Base-by-base conservation (phyloP, 1,140 invertebrate species). In the Idris sp. region DNA sequence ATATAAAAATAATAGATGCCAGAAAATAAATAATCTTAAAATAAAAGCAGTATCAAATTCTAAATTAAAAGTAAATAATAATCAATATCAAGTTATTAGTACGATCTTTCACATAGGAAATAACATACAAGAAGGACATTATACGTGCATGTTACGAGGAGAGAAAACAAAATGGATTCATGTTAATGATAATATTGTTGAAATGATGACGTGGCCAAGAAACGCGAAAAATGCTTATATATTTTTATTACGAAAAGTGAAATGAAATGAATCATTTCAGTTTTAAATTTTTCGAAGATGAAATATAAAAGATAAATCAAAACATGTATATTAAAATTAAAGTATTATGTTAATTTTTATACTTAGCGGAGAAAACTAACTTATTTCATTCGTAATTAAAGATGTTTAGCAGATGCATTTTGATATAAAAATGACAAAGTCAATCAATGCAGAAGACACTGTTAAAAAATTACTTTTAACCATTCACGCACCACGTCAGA, bases 161-260 rank as follows among this genome's bases (percentile, higher is more conserved):
- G 26, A 9, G 0, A 46, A 28, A 30, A 10, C 43, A 10, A 11
- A 13, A 22, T 46, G 43, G 43, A 30, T 16, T 15, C 14, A 8
- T 15, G 26, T 46, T 8, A n/a, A 46, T 15, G 43, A 46, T 15
- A 14, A n/a, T 13, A 18, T 2, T 9, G 26, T 46, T 15, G 2
- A 46, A 16, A 16, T 3, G n/a, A 9, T 8, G n/a, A 46, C 1
- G 3, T 30, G 26, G 43, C 43, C 43, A 9, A 28, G 43, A 46
- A 46, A 46, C 25, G 4, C 43, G 8, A 46, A 46, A 46, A 18
- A 46, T 46, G 13, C 26, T 1, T 46, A 46, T 30, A 46, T 46
- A 30, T 30, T 30, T 30, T 10, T 43, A 2, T 43, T 43, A 13
- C 15, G 25, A 26, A 22, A 26, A 43, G 13, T 31, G 2, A 31